These are phyloP conservation scores for Epicampocera succincta DNA, from an alignment of 2,888 invertebrate genomes.

Conservation along the genomic window DNA sequence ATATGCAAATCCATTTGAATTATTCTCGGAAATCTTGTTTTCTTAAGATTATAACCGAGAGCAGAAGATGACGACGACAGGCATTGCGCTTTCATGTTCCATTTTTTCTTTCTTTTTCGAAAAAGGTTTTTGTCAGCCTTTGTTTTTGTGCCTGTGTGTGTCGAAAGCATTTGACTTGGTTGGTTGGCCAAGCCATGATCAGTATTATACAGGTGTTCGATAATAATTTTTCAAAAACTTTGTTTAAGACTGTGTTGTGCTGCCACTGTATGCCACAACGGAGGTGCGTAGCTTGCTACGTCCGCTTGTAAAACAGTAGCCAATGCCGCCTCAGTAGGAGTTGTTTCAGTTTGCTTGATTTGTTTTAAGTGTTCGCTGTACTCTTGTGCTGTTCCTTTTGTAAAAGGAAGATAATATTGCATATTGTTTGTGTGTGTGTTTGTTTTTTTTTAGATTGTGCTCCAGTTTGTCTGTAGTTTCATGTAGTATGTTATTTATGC, in stretches of 20 bases:
- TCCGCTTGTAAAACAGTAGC: slow-evolving; percentile 61
- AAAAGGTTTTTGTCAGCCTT: background rate
- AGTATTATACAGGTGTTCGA: slow-evolving; percentile 73
- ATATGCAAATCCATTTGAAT: slow-evolving; percentile 70
- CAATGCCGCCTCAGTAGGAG: slow-evolving; percentile 67
- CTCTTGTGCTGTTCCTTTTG: slow-evolving; percentile 7
- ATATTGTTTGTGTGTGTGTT: slow-evolving; percentile 22
- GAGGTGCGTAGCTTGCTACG: background rate
- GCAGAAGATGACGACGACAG: slow-evolving; percentile 62
- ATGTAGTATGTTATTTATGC: slow-evolving; percentile 68
- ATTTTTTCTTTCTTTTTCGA: slow-evolving; percentile 10
- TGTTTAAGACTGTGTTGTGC: slow-evolving; percentile 47
- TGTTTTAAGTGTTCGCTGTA: slow-evolving; percentile 1
- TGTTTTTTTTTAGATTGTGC: slow-evolving; percentile 57
- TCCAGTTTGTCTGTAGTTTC: slow-evolving; percentile 71
- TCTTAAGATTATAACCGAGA: slow-evolving; percentile 48
- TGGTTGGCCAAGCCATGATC: slow-evolving; percentile 68
- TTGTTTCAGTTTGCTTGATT: slow-evolving; percentile 45
- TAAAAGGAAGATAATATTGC: slow-evolving; percentile 62
- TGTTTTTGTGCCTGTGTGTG: background rate
- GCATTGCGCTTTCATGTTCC: slow-evolving; percentile 69
- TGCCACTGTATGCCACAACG: background rate
- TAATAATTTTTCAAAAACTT: slow-evolving; percentile 72
- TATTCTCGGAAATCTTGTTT: slow-evolving; percentile 65
- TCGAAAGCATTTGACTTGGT: slow-evolving; percentile 11